Base-by-base conservation (phyloP, 2,888 invertebrate genomes). In the Alviniconcha strummeri region DNA sequence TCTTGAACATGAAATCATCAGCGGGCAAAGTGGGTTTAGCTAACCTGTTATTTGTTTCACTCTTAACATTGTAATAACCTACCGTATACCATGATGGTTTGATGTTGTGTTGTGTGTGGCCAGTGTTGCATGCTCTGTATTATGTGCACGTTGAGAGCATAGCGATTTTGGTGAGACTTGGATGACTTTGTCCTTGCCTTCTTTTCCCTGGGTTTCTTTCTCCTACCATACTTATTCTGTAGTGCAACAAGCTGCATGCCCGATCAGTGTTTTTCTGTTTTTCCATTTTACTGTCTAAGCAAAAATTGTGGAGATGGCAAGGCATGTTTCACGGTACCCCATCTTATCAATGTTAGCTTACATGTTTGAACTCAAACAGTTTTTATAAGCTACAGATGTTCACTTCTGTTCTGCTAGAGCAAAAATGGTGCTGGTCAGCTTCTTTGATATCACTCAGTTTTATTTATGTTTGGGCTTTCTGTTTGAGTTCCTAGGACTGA, bases 141-240 rank as follows among this genome's bases (percentile, higher is more conserved):
- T 56, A 60, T 54, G 56, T 81, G 81, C 81, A 81, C 81, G 81
- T 74, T 72, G 56, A 78, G 81, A 81, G 81, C 81, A 81, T 81
- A 81, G 81, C 72, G 3, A 54, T 81, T 36, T 72, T 71, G 81
- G 74, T 74, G 74, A 81, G 69, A 72, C 81, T 81, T 81, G 81
- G 81, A 60, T 74, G 74, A 74, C 57, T 81, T 71, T 71, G 71
- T 74, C 81, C 19, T 54, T 80, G 69, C 69, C 69, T 69, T 69
- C 69, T 69, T 80, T 80, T 69, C 56, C 80, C 80, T n/a, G 52
- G 67, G 64, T 79, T 79, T 79, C 67, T 67, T 9, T 57, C 64
- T 11, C 79, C 19, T 78, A n/a, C 19, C 67, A 79, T 52, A 13
- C 64, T 9, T 56, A 76, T 80, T 55, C 69, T 80, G 69, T 80